phyloP scores from a whole-genome alignment of 2,888 invertebrate genomes.

The Caenorhabditis sinica region DNA sequence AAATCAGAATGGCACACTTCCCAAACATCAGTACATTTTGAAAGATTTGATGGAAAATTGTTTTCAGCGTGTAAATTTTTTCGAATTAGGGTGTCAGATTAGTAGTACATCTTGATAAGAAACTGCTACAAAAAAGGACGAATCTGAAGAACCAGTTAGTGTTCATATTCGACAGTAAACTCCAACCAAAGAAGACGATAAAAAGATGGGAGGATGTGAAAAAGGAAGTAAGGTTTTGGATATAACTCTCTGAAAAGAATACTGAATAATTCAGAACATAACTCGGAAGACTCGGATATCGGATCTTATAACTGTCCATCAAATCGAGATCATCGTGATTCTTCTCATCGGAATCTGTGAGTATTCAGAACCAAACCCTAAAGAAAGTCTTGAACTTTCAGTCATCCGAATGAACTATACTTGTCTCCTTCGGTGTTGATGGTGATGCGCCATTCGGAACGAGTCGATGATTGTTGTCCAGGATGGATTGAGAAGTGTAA shows the following conservation, averaged over 20 bases:
- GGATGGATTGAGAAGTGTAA: slow-evolving; percentile 67
- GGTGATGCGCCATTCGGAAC: slow-evolving; percentile 75
- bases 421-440: slow-evolving; percentile 58
- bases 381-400: slow-evolving; percentile 5
- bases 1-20: too few relatives aligned
- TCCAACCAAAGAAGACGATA: neutral
- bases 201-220: slow-evolving; percentile 34
- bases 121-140: too few relatives aligned
- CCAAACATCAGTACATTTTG: too few relatives aligned
- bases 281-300: slow-evolving; percentile 57
- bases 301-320: slow-evolving; percentile 65
- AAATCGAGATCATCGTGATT: slow-evolving; percentile 45
- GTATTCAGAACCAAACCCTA: neutral
- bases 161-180: too few relatives aligned
- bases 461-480: slow-evolving; percentile 72
- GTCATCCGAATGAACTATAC: slow-evolving; percentile 34
- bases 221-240: slow-evolving; percentile 16
- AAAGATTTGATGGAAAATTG: too few relatives aligned
- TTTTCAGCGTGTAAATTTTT: too few relatives aligned
- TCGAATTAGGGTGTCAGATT: too few relatives aligned
- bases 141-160: too few relatives aligned
- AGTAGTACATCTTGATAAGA: too few relatives aligned
- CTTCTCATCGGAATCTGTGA: slow-evolving; percentile 19
- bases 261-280: slow-evolving; percentile 7
- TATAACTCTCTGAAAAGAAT: neutral